These are phyloP conservation scores for Tromatobia lineatoria DNA, from an alignment of 2,888 invertebrate genomes.

Conservation along the genomic window DNA sequence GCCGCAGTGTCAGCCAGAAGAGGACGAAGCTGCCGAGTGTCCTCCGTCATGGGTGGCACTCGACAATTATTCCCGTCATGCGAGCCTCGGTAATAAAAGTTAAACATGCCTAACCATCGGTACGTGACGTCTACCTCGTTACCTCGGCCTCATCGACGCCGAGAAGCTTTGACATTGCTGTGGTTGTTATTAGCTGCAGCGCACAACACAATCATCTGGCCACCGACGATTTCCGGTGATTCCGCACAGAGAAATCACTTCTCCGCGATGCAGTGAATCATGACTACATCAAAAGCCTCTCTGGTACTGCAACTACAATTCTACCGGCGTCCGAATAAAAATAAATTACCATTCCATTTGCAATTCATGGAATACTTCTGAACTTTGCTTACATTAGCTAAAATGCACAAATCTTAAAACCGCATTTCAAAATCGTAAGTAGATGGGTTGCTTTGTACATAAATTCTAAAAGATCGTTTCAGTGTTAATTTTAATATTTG, in stretches of 20 bases:
- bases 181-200: constrained; percentile 38
- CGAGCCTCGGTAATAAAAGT: constrained; percentile 80
- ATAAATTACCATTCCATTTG: neutral
- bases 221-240: constrained; percentile 64
- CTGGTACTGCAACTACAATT: neutral
- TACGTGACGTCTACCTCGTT: constrained; percentile 77
- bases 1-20: neutral
- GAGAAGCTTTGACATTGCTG: constrained; percentile 47
- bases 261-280: neutral
- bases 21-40: constrained; percentile 38
- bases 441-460: too few relatives aligned
- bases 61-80: constrained; percentile 83
- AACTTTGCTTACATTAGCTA: neutral
- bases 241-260: constrained; percentile 30
- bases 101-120: constrained; percentile 81
- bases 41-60: constrained; percentile 78
- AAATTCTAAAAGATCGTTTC: too few relatives aligned
- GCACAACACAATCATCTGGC: constrained; percentile 5
- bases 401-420: neutral
- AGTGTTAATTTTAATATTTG: too few relatives aligned
- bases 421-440: neutral
- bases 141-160: constrained; percentile 56
- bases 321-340: neutral
- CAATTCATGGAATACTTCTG: neutral
- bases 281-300: neutral